phyloP scores from a whole-genome alignment of 2,113 vertebrate genomes.

The Bos taurus region ARS-UCD2.0 NC_037329.1:45943501-45944000 shows the following conservation, averaged over 20 bases:
- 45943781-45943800: not conserved
- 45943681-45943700: not conserved
- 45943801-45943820: not conserved
- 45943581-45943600: not conserved
- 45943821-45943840: not conserved
- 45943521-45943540: not conserved
- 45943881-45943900: not conserved
- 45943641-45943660: not conserved
- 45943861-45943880: not conserved
- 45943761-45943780: not conserved
- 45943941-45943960: not conserved
- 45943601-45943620: not conserved
- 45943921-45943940: not conserved
- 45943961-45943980: not conserved
- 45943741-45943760: not conserved
- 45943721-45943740: not conserved
- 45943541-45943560: not conserved
- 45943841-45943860: not conserved
- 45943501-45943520: not conserved
- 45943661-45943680: not conserved
- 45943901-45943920: not conserved
- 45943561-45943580: not conserved
- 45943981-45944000: not conserved
- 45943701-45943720: not conserved
- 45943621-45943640: not conserved